A percentile compares a stretch with the other conserved stretches of the same genome.
phyloP scores from a whole-genome alignment of 2,113 vertebrate species.

The Microcebus murinus region DNA sequence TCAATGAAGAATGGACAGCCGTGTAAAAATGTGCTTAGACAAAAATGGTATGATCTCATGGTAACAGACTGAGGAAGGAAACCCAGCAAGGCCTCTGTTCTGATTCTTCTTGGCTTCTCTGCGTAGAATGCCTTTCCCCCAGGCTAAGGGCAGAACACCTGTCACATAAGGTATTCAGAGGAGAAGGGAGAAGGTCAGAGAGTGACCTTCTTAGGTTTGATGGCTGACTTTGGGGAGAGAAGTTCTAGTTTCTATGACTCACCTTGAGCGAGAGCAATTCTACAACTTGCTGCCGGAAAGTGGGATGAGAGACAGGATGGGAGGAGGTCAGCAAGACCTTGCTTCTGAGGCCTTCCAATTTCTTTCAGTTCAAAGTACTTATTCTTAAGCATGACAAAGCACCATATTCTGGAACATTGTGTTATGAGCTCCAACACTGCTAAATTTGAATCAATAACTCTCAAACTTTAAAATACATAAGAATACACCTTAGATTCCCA shows the following conservation, averaged over 20 bases:
- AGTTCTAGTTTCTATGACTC: not conserved
- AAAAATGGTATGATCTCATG: not conserved
- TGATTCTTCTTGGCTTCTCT: not conserved
- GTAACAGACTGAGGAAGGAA: not conserved
- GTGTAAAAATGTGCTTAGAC: not conserved
- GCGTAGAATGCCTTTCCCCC: not conserved
- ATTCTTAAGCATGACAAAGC: not conserved
- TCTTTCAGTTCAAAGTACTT: not conserved
- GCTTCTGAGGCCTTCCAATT: not conserved
- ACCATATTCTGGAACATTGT: not conserved
- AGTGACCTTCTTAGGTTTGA: not conserved
- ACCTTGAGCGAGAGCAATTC: not conserved
- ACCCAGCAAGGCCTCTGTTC: not conserved
- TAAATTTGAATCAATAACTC: not conserved
- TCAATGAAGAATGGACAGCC: not conserved
- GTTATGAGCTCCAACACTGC: not conserved
- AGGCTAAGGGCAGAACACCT: not conserved
- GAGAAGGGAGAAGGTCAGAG: not conserved
- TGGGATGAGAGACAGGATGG: too few species aligned
- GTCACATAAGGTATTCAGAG: not conserved
- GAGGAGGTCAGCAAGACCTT: not conserved
- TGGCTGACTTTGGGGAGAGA: not conserved
- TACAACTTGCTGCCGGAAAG: not conserved
- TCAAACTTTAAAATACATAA: not conserved
- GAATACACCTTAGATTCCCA: not conserved